Evolutionary conservation across 2,888 invertebrate genomes (phyloP).

Genomic region (Epirrhoe tristata): DNA sequence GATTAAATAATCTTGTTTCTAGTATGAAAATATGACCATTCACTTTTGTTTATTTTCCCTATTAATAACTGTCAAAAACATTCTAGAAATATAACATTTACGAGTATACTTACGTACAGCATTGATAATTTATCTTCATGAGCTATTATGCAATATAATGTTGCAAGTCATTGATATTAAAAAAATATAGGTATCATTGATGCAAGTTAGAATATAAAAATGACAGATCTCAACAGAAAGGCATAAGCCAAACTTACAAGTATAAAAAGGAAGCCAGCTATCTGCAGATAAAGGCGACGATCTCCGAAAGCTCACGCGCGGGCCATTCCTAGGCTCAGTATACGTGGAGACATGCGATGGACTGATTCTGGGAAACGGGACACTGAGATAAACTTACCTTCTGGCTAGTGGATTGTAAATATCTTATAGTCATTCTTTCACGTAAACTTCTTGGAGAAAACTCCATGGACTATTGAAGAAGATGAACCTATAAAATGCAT

Average conservation of each 20-base stretch:
- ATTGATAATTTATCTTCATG: too few relatives aligned
- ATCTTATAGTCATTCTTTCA: slow-evolving; percentile 16
- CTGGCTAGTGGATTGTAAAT: slow-evolving; percentile 24
- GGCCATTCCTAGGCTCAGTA: slow-evolving; percentile 50
- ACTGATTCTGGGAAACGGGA: slow-evolving; percentile 51
- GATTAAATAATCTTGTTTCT: too few relatives aligned
- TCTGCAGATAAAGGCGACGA: slow-evolving; percentile 55
- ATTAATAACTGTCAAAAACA: too few relatives aligned
- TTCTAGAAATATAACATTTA: too few relatives aligned
- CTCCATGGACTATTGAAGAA: background rate
- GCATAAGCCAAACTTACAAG: slow-evolving; percentile 25
- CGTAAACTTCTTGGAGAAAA: background rate
- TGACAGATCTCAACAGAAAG: slow-evolving; percentile 27
- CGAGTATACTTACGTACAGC: too few relatives aligned
- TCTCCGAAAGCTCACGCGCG: slow-evolving; percentile 62
- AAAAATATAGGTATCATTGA: too few relatives aligned
- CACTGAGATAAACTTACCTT: slow-evolving; percentile 35
- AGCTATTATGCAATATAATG: too few relatives aligned
- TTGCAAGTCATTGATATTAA: too few relatives aligned
- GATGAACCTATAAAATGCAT: too few relatives aligned
- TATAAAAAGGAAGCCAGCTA: slow-evolving; percentile 42
- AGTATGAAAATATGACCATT: too few relatives aligned
- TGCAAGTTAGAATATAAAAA: slow-evolving; percentile 13
- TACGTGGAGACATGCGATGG: slow-evolving; percentile 58
- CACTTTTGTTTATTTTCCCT: too few relatives aligned